Base-by-base conservation (phyloP, 2,797 vertebrate species). In the Cirrhinus molitorella region DNA sequence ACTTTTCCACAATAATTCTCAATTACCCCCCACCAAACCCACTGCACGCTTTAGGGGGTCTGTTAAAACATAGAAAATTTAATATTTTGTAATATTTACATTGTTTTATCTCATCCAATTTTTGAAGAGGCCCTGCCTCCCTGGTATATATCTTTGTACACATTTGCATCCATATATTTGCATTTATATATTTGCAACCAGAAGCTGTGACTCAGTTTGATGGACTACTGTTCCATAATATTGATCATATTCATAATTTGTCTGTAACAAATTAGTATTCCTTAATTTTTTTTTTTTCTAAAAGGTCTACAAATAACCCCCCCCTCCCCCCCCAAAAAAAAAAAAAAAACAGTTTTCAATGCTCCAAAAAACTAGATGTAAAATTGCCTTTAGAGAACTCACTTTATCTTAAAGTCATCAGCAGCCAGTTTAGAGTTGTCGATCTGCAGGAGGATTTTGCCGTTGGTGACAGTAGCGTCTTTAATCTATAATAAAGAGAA, bases 341-440 rank as follows among this genome's bases (percentile, higher is more conserved):
- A n/a, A n/a, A n/a, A n/a, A n/a, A 66, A 19, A 31, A 66, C 17
- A 40, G 8, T 11, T 37, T 67, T 43, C 61, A 65, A 19, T 43
- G 21, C 21, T 68, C 21, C 12, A 68, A 72, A 72, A 0, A 7
- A 51, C 9, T 51, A 51, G 5, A 51, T 72, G 25, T 31, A 10
- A 72, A 72, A 73, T 51, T 31, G 47, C 1, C 25, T 49, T 31
- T 23, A 12, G 65, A 2, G 4, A 40, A 77, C 95, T 94, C 92
- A 98, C 97, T 98, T 98, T 88, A 93, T 93, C 85, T 80, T 95
- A 93, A 98, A 98, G 93, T 98, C 97, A 85, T 98, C 97, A 45
- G 96, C 97, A 89, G 96, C 96, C 92, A 98, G 93, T 89, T 97
- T 96, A 89, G 96, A 94, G 88, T 98, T 98, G 90, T 98, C 97